Conservation (phyloP, 2,888 invertebrate genomes). For the Electrophaes corylata region DNA sequence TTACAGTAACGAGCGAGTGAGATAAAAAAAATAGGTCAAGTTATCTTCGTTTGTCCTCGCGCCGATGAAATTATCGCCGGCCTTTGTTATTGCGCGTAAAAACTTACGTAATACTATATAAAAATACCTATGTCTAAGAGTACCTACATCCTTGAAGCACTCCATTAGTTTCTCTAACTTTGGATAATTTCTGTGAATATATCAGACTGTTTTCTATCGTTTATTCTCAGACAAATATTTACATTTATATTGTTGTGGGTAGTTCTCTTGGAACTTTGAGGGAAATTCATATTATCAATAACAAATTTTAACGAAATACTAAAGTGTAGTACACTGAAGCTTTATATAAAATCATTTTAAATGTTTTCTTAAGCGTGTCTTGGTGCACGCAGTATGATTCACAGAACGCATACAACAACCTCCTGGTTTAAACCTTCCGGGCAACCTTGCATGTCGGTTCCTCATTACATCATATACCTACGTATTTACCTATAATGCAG, state of each 20-base stretch:
- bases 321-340: conserved; percentile 12
- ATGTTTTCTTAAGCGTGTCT: conserved; percentile 24
- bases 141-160: conserved; percentile 38
- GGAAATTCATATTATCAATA: conserved; percentile 16
- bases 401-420: conserved; percentile 67
- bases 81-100: conserved; percentile 71
- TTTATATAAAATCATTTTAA: conserved; percentile 13
- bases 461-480: conserved; percentile 77
- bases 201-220: neutral
- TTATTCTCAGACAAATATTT: conserved; percentile 27
- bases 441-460: conserved; percentile 74
- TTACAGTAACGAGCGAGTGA: conserved; percentile 73
- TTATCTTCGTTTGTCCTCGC: conserved; percentile 82
- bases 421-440: conserved; percentile 71
- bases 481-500: conserved; percentile 65
- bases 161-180: conserved; percentile 25
- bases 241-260: conserved; percentile 14
- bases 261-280: conserved; percentile 18
- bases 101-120: conserved; percentile 62
- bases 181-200: conserved; percentile 1
- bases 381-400: conserved; percentile 44
- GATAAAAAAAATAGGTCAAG: conserved; percentile 84
- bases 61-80: conserved; percentile 75
- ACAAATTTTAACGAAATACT: conserved; percentile 15
- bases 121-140: conserved; percentile 38